Conservation (phyloP, 2,797 vertebrate species). For the Falco cherrug region DNA sequence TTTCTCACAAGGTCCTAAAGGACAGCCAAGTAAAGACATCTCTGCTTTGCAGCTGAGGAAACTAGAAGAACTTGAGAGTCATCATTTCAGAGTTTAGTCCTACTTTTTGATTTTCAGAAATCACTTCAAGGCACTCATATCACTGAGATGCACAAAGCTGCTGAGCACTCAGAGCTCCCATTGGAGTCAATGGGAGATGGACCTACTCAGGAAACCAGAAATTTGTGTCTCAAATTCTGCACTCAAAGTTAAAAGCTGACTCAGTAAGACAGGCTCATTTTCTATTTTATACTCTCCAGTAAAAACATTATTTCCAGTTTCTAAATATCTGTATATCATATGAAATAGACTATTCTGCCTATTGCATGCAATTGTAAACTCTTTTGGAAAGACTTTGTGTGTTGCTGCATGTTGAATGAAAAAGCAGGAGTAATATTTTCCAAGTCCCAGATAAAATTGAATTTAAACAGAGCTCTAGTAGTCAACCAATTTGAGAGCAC, state of each 20-base stretch:
- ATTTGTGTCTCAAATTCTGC: neutral
- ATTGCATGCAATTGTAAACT: neutral
- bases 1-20: neutral
- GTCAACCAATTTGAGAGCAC: slow-evolving; percentile 21
- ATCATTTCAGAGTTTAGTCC: neutral
- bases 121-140: neutral
- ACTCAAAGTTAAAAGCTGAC: neutral
- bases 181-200: neutral
- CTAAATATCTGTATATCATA: neutral
- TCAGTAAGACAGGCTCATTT: neutral
- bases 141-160: neutral
- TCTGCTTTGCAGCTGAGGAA: neutral
- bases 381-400: neutral
- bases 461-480: slow-evolving; percentile 16
- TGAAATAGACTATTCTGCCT: neutral
- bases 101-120: neutral
- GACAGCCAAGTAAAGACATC: neutral
- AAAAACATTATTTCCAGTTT: neutral
- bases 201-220: neutral
- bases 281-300: neutral
- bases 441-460: neutral
- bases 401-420: neutral
- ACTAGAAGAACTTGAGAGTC: neutral
- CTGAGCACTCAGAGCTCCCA: neutral
- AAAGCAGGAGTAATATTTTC: neutral